phyloP scores from a whole-genome alignment of 2,888 invertebrate species.

The Acrobasis repandana region DNA sequence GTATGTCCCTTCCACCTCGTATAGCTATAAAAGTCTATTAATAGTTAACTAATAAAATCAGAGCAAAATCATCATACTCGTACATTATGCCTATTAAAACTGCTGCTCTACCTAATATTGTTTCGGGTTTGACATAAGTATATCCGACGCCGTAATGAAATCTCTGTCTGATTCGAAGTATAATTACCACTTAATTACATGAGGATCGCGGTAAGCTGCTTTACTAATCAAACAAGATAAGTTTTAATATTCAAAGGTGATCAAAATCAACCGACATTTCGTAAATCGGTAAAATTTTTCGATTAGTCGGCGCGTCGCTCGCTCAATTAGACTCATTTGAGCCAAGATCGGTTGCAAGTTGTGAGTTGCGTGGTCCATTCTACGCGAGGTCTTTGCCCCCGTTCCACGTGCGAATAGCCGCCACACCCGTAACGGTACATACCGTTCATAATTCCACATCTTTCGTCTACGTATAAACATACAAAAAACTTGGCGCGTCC shows the following conservation, averaged over 20 bases:
- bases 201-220: background rate
- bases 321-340: slow-evolving; percentile 21
- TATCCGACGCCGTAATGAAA: no score
- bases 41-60: no score
- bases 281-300: slow-evolving; percentile 15
- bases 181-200: no score
- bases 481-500: slow-evolving; percentile 16
- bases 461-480: slow-evolving; percentile 33
- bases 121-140: no score
- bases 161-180: no score
- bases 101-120: no score
- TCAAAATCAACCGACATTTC: background rate
- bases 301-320: slow-evolving; percentile 15
- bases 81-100: no score
- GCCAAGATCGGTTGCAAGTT: slow-evolving; percentile 14
- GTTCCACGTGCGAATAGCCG: slow-evolving; percentile 59
- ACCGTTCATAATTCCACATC: slow-evolving; percentile 50
- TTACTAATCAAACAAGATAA: background rate
- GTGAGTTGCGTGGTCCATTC: slow-evolving; percentile 43
- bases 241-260: background rate
- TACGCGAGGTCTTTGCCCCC: slow-evolving; percentile 58
- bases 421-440: slow-evolving; percentile 66
- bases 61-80: no score
- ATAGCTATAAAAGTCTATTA: no score
- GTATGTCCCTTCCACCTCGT: no score